A percentile compares a stretch with the other conserved stretches of the same genome.
These are phyloP conservation scores for Chiloscyllium plagiosum DNA, from an alignment of 2,113 vertebrate species.

Conservation along the genomic window DNA sequence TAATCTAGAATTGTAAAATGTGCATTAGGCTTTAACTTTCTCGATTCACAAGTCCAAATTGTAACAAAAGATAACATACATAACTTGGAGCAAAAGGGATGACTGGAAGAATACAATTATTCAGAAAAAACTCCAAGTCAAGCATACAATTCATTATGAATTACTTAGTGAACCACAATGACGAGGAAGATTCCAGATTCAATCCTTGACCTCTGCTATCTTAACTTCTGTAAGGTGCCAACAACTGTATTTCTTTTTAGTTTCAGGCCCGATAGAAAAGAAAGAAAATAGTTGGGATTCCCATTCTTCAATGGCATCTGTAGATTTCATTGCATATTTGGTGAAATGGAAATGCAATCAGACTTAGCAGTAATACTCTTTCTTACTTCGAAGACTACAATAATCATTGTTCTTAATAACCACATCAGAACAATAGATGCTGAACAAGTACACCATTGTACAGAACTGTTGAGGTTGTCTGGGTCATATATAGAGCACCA, in stretches of 20 bases:
- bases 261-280: not conserved
- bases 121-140: not conserved
- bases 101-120: not conserved
- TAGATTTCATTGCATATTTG: not conserved
- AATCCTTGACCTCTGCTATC: not conserved
- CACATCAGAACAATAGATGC: not conserved
- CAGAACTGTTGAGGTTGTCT: not conserved
- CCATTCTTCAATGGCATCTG: not conserved
- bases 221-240: not conserved
- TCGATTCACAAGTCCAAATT: not conserved
- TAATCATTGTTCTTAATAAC: not conserved
- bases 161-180: not conserved
- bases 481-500: not conserved
- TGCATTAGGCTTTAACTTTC: not conserved
- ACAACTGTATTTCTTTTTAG: not conserved
- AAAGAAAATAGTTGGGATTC: not conserved
- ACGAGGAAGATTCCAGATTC: not conserved
- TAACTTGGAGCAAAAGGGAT: not conserved
- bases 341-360: not conserved
- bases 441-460: not conserved
- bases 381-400: not conserved
- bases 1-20: not conserved
- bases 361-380: not conserved
- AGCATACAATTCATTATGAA: not conserved
- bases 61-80: not conserved